Percentiles rank a stretch among this genome's conserved stretches.
Evolutionary conservation across 1,140 invertebrate genomes (phyloP).

Genomic region (Bicyclus anynana): DNA sequence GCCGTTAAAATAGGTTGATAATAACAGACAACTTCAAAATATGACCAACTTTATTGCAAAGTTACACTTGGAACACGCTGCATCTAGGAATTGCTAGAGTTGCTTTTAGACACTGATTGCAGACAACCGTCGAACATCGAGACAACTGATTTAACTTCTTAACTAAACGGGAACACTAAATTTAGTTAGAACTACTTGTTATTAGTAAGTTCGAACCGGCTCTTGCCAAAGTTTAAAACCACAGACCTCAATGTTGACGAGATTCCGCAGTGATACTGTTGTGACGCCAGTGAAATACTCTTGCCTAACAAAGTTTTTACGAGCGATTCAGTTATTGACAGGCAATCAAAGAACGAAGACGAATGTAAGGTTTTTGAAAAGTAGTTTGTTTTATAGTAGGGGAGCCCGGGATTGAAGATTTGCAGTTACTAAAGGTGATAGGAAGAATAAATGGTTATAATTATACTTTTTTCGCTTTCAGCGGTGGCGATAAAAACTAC

Average conservation of each 20-base stretch:
- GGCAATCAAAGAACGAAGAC: neutral
- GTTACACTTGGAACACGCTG: neutral
- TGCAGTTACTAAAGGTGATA: too few relatives aligned
- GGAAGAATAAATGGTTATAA: too few relatives aligned
- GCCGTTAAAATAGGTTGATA: too few relatives aligned
- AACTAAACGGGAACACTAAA: constrained; percentile 8
- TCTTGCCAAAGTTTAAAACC: constrained; percentile 1
- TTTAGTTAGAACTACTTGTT: constrained; percentile 9
- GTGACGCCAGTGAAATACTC: neutral
- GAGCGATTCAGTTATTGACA: neutral
- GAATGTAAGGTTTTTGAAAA: too few relatives aligned
- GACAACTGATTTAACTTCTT: constrained; percentile 9
- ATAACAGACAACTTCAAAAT: too few relatives aligned
- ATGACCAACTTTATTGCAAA: too few relatives aligned
- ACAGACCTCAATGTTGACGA: constrained; percentile 5
- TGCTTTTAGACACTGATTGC: neutral
- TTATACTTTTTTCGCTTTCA: too few relatives aligned
- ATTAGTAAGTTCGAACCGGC: constrained; percentile 5
- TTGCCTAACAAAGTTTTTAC: neutral
- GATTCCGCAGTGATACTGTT: neutral
- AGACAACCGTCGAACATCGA: neutral
- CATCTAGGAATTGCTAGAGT: neutral
- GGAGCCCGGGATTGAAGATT: too few relatives aligned
- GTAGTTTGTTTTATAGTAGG: too few relatives aligned
- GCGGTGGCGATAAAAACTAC: too few relatives aligned